phyloP scores from a whole-genome alignment of 1,140 invertebrate genomes.

The Penaeus japonicus region DNA sequence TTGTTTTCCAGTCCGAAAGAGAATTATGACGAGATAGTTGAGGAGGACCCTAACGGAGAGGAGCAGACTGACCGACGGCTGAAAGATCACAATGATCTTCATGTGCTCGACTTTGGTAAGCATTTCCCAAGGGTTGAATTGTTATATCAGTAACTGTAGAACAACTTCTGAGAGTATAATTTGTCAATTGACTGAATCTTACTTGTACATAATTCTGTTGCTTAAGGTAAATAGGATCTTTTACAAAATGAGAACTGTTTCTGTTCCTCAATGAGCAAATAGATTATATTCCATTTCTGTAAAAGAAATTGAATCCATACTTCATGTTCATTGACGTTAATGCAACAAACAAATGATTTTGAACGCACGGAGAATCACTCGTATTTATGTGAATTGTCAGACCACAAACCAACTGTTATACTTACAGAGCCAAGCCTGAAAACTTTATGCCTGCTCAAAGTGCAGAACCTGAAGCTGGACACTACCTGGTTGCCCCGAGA shows the following conservation, averaged over 20 bases:
- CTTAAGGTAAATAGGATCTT: no score
- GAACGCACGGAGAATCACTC: no score
- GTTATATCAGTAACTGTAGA: no score
- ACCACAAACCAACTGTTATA: neutral
- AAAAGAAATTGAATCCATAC: no score
- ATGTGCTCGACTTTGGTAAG: conserved; percentile 76
- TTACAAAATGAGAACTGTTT: no score
- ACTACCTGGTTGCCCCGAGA: conserved; percentile 69
- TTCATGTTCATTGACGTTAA: no score
- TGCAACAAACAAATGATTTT: no score
- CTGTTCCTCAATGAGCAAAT: no score
- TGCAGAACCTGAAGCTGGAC: conserved; percentile 73
- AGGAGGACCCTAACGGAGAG: neutral
- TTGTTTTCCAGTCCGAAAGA: conserved; percentile 34
- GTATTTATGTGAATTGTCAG: neutral
- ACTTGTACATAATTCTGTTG: no score
- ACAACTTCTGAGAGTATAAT: no score
- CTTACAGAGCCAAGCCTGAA: conserved; percentile 73
- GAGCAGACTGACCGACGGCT: conserved; percentile 63
- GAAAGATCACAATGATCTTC: conserved; percentile 80
- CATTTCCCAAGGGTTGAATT: conserved; percentile 53
- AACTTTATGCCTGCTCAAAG: conserved; percentile 73
- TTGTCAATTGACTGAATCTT: no score
- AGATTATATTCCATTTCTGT: no score
- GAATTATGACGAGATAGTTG: conserved; percentile 34